phyloP scores from a whole-genome alignment of 2,113 vertebrate genomes.

The Ptychochromis oligacanthus region DNA sequence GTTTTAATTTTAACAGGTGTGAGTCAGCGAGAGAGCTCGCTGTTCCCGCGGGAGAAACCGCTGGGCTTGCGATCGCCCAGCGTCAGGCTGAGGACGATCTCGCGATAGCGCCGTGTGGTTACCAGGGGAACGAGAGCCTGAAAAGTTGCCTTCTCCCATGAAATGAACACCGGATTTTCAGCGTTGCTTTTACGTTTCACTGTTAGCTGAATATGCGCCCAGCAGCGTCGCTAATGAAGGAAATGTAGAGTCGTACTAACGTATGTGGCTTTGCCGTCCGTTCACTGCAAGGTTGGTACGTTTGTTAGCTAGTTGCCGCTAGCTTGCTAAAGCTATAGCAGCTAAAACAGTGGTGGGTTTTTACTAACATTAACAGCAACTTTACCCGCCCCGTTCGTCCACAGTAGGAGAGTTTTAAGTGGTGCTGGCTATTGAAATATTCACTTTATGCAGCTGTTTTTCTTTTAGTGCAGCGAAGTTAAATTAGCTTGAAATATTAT shows the following conservation, averaged over 20 bases:
- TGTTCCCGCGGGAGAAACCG: neutral
- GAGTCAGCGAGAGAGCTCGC: neutral
- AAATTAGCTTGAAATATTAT: conserved; percentile 7
- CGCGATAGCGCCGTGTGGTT: conserved; percentile 74
- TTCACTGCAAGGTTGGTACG: conserved; percentile 35
- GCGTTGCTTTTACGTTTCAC: neutral
- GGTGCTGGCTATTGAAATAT: too few relatives aligned
- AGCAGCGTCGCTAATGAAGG: neutral
- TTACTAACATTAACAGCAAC: neutral
- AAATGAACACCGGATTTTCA: conserved; percentile 14
- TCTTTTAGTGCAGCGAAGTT: neutral
- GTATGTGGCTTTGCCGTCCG: neutral
- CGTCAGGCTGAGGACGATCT: conserved; percentile 38
- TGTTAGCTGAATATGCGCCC: neutral
- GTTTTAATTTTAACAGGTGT: neutral
- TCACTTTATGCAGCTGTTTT: neutral
- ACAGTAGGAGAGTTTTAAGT: neutral
- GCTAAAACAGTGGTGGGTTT: conserved; percentile 34
- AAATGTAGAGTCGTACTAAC: neutral
- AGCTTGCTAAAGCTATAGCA: conserved; percentile 50
- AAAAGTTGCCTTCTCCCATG: conserved; percentile 43
- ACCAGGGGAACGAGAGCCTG: conserved; percentile 75
- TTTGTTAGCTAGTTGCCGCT: conserved; percentile 16
- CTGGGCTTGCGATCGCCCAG: neutral
- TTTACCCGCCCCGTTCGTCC: neutral